Conservation (phyloP, 2,113 vertebrate genomes). For the Sander vitreus region DNA sequence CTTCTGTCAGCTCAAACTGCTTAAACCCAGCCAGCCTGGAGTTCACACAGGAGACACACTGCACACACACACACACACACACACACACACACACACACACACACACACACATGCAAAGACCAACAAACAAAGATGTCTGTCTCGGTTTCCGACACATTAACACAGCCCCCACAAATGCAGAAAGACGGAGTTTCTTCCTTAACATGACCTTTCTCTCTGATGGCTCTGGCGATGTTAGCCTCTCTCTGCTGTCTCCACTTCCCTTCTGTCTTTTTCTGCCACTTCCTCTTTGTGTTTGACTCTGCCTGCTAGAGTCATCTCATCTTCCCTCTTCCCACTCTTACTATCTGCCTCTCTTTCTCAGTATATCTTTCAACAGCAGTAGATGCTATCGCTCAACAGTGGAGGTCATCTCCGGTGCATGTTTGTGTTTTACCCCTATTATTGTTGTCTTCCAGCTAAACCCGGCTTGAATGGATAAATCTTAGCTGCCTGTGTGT, state of each 20-base stretch:
- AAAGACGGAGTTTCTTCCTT: slow-evolving; percentile 44
- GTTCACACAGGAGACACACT: slow-evolving; percentile 68
- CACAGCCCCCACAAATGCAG: slow-evolving; percentile 7
- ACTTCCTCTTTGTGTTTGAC: slow-evolving; percentile 42
- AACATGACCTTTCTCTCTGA: slow-evolving; percentile 64
- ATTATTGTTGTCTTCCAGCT: slow-evolving; percentile 63
- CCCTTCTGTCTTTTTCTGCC: slow-evolving; percentile 12
- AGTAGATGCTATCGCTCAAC: slow-evolving; percentile 62
- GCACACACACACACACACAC: slow-evolving; percentile 19
- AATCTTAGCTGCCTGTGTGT: slow-evolving; percentile 23
- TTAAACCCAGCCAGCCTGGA: slow-evolving; percentile 63
- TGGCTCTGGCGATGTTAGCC: slow-evolving; percentile 23
- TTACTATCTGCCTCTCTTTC: slow-evolving; percentile 28
- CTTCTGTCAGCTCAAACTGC: slow-evolving; percentile 70
- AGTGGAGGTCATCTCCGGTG: slow-evolving; percentile 60
- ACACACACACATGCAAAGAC: slow-evolving; percentile 2
- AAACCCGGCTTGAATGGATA: slow-evolving; percentile 35
- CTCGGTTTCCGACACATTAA: slow-evolving; percentile 14
- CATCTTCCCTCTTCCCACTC: slow-evolving; percentile 26
- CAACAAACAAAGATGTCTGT: slow-evolving; percentile 3
- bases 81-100: not conserved
- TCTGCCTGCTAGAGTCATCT: slow-evolving; percentile 39
- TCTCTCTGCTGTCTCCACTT: slow-evolving; percentile 33
- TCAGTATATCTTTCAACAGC: slow-evolving; percentile 49
- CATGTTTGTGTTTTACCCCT: slow-evolving; percentile 72